Evolutionary conservation across 2,888 invertebrate species (phyloP), one percentile per base, ranked within the genome.

Genomic region (Herminia tarsipennalis): DNA sequence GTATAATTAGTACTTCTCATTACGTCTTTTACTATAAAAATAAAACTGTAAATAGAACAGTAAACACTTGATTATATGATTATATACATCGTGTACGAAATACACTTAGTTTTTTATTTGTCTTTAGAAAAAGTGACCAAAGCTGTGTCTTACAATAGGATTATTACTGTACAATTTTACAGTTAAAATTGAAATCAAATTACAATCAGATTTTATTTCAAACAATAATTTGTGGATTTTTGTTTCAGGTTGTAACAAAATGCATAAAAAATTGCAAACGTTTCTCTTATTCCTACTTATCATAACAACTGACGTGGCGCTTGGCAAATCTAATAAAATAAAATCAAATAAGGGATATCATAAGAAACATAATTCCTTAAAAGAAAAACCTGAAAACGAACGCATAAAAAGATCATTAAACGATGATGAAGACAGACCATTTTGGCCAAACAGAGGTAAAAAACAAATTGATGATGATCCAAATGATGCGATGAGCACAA

Each of bases 341-440:
- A 86, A 83, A 59, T 46, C 27, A 16, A 53, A 49, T 17, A 81
- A 78, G 65, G 13, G 47, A 2, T 48, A 16, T 8, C 50, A 70
- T 36, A 77, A 78, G 45, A 78, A 70, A 46, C 46, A 73, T 14
- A 64, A 51, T 39, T 56, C 61, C 36, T 32, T 50, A 4, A 81
- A 78, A 61, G 66, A 64, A 8, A 81, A 80, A 52, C 18, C 55
- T 21, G 66, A 55, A 4, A 61, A 54, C 27, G 78, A 74, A 9
- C 81, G 90, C 1, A 24, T 67, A 3, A 90, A 84, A 58, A 73
- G 90, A 47, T 82, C 87, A 1, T 21, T 81, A 1, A 61, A 68
- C 10, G 73, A 77, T 32, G 77, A 77, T 17, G 73, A 76, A 0
- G 78, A 77, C 3, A 72, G 57, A 36, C 71, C 77, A 8, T 78